Conservation (phyloP, 1,140 invertebrate species). For the Linepithema humile region DNA sequence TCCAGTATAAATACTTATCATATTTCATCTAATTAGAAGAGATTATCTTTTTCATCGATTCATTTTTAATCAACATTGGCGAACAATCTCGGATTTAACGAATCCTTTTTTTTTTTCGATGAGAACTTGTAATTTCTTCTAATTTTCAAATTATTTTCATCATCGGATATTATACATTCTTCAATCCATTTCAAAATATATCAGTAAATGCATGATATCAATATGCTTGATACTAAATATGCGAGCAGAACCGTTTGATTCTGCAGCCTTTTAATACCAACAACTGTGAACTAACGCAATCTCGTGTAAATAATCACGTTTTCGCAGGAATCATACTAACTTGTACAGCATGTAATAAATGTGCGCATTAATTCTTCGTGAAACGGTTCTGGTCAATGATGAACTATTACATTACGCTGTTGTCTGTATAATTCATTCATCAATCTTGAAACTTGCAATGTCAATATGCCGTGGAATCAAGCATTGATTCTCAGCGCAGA, state of each 20-base stretch:
- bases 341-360: conserved; percentile 70
- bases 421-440: conserved; percentile 66
- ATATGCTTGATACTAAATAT: conserved; percentile 71
- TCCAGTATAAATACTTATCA: conserved; percentile 23
- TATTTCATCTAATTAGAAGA: conserved; percentile 48
- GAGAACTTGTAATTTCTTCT: conserved; percentile 49
- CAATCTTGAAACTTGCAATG: conserved; percentile 57
- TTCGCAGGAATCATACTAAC: conserved; percentile 60
- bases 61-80: conserved; percentile 14
- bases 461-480: conserved; percentile 48
- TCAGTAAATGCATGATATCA: conserved; percentile 78
- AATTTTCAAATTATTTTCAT: conserved; percentile 61
- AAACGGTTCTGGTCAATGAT: conserved; percentile 69
- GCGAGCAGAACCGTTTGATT: conserved; percentile 56
- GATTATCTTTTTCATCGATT: conserved; percentile 26
- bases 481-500: conserved; percentile 44
- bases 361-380: conserved; percentile 59
- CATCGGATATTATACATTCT: conserved; percentile 38
- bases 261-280: not conserved
- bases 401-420: conserved; percentile 60
- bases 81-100: conserved; percentile 28
- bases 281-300: conserved; percentile 8
- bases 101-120: conserved; percentile 13
- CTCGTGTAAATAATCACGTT: conserved; percentile 40
- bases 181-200: conserved; percentile 69